Base-by-base conservation (phyloP, 2,113 vertebrate species). In the Nothoprocta pentlandii region DNA sequence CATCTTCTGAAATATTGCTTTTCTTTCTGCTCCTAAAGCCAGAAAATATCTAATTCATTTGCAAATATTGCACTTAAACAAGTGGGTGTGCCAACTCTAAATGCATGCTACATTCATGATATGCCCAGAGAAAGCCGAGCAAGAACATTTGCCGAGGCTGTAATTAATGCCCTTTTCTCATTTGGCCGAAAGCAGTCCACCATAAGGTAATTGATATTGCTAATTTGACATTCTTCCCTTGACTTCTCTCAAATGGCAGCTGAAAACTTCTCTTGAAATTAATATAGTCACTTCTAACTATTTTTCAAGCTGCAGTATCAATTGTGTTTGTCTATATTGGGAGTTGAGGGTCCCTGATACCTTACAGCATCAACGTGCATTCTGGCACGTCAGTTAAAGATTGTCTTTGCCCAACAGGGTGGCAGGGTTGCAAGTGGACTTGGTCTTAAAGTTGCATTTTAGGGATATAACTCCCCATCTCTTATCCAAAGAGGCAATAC, bases 1-100 rank as follows among this genome's bases (percentile, higher is more conserved):
- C 56, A 46, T 66, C 23, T 58, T 91, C 58, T 85, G 89, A 92
- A 94, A 93, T 95, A 88, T 12, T 28, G 78, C 68, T 67, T 8
- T 10, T 87, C 56, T 80, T 74, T 83, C 51, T 49, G 5, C 42
- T 88, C 39, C 47, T 71, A 90, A 80, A 89, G 5, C 9, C 64
- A 91, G 53, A 89, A 92, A 93, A 70, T 61, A 73, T 80, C 36
- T 39, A 39, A 64, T 53, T 84, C 32, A 89, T 82, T 90, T 86
- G 25, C 13, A 88, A 67, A 80, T 84, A 84, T 34, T 73, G 26
- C 56, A 75, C 51, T 92, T 89, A 85, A 93, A 77, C 22, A n/a
- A 82, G 53, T 77, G 21, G 19, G 21, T 54, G 32, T 81, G 51
- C 9, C 3, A 28, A 16, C 26, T 67, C 25, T 61, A 84, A 90